Evolutionary conservation across 2,888 invertebrate genomes (phyloP), one percentile per base, ranked within the genome.

Genomic region (Biston betularia): DNA sequence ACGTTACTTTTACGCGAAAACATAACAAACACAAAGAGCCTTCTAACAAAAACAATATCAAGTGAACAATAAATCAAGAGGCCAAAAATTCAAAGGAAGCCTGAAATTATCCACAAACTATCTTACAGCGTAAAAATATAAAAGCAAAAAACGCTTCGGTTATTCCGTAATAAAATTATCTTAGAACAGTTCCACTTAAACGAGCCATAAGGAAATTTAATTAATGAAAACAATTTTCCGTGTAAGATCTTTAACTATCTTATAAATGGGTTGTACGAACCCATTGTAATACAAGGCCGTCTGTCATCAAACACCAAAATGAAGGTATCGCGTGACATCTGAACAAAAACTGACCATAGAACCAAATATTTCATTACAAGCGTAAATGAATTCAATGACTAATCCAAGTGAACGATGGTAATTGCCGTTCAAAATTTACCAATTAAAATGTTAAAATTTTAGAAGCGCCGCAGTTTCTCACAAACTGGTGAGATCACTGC

Each of bases 321-420:
- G 15, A 68, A 70, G 15, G 60, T 63, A 70, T 72, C 66, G 72
- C 68, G 71, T 74, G 68, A 71, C 69, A 64, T 65, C 60, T 61
- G 42, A 50, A 60, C 45, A 63, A 65, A 70, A 63, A 40, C 34
- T 38, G 35, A 59, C 54, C 63, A 46, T 24, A 53, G 57, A 24
- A 40, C 49, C 56, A n/a, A 59, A 52, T 68, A 64, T 35, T 74
- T 64, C 63, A 71, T 74, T 65, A 63, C 58, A 61, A 63, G 64
- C 65, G 48, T 63, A 63, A 74, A 72, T 68, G 48, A 72, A 70
- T 70, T 65, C 74, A 72, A 72, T 72, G 66, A 15, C 57, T 60
- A 64, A 64, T 65, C 57, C 61, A 42, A 68, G 63, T 59, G 40
- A 58, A 50, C 40, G 42, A 58, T 40, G 40, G 14, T 46, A 61